Base-by-base conservation (phyloP, 2,888 invertebrate genomes). In the Sinohyriopsis cumingii region DNA sequence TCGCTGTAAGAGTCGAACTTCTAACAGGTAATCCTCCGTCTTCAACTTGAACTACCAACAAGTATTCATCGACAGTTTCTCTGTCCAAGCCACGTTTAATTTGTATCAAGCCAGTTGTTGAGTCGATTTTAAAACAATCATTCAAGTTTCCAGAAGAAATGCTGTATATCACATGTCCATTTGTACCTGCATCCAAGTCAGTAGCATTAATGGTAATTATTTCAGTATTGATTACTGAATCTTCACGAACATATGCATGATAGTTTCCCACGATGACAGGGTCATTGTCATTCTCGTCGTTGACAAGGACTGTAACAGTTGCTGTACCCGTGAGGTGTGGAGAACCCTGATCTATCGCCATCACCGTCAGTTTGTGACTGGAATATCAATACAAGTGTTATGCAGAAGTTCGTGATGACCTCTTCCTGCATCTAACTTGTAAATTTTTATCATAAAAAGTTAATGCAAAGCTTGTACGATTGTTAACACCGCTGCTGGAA, bases 241-340 rank as follows among this genome's bases (percentile, higher is more conserved):
- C 75, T 71, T 87, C 87, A 2, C 77, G 7, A 15, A 84, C 65
- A 2, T 72, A 73, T 22, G 69, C 70, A 25, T 74, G 71, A 62
- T 86, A 84, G 12, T 76, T 72, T 15, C 84, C 82, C 20, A 63
- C 66, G 19, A 85, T 76, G 12, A 74, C 68, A 12, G 87, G 87
- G 24, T 63, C 59, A 69, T 85, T 83, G 69, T 87, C 86, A 70
- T 87, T 87, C 22, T 82, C 80, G 64, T 85, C 84, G 22, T 65
- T 69, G 15, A 87, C 63, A 5, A 72, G 28, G 5, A 87, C 73
- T 15, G 82, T 86, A 25, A 86, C 72, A 9, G 84, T 86, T 15
- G 81, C 80, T 1, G 81, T 84, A 19, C 81, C 84, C 12, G 82
- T 83, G 65, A 71, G 73, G 19, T 73, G 65, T 18, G 77, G 66